Evolutionary conservation across 2,797 vertebrate species (phyloP).

Genomic region (Aldrovandia affinis): DNA sequence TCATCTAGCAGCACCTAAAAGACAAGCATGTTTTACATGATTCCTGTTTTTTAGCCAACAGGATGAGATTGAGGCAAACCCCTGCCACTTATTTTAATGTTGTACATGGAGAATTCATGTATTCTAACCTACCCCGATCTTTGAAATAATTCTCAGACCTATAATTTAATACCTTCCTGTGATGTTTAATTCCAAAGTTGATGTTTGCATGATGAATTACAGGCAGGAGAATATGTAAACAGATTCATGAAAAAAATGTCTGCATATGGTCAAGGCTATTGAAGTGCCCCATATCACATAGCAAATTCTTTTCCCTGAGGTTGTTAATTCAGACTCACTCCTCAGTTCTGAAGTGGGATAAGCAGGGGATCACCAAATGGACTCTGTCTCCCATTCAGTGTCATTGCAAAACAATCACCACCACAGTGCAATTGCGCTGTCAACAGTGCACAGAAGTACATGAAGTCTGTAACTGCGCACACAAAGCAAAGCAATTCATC

Average conservation of each 20-base stretch:
- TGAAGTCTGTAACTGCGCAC: constrained; percentile 8
- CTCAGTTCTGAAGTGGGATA: background rate
- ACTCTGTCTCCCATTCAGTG: background rate
- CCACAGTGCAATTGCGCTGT: background rate
- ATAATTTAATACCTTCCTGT: background rate
- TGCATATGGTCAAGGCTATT: background rate
- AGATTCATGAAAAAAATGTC: too few relatives aligned
- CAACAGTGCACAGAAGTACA: background rate
- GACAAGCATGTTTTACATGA: background rate
- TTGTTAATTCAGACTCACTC: background rate
- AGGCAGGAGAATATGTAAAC: background rate
- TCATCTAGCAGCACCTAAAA: background rate
- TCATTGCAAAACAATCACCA: background rate
- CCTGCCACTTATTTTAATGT: background rate
- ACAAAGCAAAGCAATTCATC: constrained; percentile 19
- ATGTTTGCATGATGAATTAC: background rate
- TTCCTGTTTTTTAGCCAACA: background rate
- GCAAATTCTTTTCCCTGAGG: background rate
- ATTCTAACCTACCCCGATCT: background rate
- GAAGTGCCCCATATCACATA: background rate
- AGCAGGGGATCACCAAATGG: background rate
- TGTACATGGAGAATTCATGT: background rate
- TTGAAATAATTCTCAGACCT: background rate
- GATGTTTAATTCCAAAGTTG: background rate
- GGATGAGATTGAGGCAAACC: background rate